Evolutionary conservation across 2,113 vertebrate genomes (phyloP).

Genomic region (Arenaria interpres): DNA sequence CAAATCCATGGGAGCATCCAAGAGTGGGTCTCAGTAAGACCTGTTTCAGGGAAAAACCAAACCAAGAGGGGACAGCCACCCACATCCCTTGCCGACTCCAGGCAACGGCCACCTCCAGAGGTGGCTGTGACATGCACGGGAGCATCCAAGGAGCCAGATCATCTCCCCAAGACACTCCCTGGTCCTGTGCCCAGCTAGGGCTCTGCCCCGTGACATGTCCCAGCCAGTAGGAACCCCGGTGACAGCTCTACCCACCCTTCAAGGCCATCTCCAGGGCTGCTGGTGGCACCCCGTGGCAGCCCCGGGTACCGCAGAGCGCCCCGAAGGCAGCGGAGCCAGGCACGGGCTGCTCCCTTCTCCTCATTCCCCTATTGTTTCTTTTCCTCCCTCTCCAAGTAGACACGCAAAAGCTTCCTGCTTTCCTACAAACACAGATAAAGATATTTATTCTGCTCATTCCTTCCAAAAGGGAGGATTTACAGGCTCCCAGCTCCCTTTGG

Average conservation of each 20-base stretch:
- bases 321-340: rapidly evolving
- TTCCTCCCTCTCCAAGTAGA: background rate
- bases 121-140: rapidly evolving
- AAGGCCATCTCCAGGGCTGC: background rate
- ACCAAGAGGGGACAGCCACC: background rate
- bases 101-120: background rate
- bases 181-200: background rate
- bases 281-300: background rate
- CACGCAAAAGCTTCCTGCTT: background rate
- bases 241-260: background rate
- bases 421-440: background rate
- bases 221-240: background rate
- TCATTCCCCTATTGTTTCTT: rapidly evolving
- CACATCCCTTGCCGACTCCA: background rate
- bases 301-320: background rate
- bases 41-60: background rate
- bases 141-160: background rate
- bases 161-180: background rate
- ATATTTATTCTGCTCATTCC: background rate
- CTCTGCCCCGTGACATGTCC: background rate
- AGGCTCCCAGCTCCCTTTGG: background rate
- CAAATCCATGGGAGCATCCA: background rate
- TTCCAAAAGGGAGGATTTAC: background rate
- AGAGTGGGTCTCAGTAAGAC: background rate
- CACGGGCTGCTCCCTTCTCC: background rate